Base-by-base conservation (phyloP, 1,140 invertebrate genomes). In the Nasonia giraulti region DNA sequence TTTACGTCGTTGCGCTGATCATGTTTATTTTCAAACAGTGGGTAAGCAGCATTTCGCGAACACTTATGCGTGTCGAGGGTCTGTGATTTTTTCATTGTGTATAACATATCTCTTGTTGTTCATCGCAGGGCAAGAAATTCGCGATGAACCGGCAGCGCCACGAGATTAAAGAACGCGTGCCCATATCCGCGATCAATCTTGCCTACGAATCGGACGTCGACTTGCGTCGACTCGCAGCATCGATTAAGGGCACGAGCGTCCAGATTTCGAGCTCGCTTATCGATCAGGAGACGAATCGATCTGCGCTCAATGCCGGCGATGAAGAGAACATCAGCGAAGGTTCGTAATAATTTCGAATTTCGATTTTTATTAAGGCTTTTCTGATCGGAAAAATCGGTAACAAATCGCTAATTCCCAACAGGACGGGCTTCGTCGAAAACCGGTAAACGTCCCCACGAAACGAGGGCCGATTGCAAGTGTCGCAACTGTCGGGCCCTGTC, bases 401-500 rank as follows among this genome's bases (percentile, higher is more conserved):
- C 0, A 47, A 37, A 37, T 37, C 33, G 33, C 33, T 37, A 37
- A 37, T 37, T 37, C 17, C 2, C 14, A 17, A 20, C 14, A 55
- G 50, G 14, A 5, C 50, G 55, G n/a, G 0, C 2, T n/a, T 20
- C 55, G 0, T 62, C 17, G 20, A 62, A 62, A 7, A 20, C 0
- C 17, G 55, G 55, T 7, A 62, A n/a, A 62, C 14, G 1, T 17
- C 1, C 55, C 2, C 17, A 20, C 55, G 80, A 74, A 23, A 62
- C 31, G 4, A 11, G 33, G 10, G 20, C 14, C 14, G 55, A 20
- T 3, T 86, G 87, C 75, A 44, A 55, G 7, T 89, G 88, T 27
- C 5, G 17, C 0, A 89, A 89, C 47, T 89, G 89, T 44, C 23
- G 40, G 0, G 50, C 69, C n/a, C 55, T 90, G 23, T 14, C 37